A percentile compares a stretch with the other conserved stretches of the same genome.
Conservation (phyloP, 2,113 vertebrate species). For the Pelodiscus sinensis region DNA sequence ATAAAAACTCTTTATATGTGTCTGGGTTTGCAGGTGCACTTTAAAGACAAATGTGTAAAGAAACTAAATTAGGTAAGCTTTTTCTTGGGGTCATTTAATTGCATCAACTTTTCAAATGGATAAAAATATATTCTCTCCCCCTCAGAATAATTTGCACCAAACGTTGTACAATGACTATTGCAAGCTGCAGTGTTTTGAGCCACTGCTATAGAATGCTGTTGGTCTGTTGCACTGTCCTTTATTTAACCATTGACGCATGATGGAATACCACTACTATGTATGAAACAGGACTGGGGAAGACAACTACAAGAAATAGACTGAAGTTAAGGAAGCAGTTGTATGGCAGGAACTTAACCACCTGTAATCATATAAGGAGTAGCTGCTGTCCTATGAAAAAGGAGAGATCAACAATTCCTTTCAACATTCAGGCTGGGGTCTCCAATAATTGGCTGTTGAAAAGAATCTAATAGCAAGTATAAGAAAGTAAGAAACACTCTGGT, state of each 20-base stretch:
- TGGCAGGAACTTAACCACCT: not conserved
- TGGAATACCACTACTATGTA: fast-evolving
- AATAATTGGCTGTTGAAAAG: not conserved
- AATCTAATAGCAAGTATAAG: not conserved
- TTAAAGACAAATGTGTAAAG: not conserved
- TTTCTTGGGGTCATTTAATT: not conserved
- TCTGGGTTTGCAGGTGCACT: not conserved
- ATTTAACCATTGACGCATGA: fast-evolving
- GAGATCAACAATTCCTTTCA: not conserved
- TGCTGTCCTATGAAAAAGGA: not conserved
- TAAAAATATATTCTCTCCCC: not conserved
- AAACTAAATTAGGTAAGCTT: fast-evolving
- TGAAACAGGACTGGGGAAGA: not conserved
- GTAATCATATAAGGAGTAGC: not conserved
- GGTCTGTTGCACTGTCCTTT: not conserved
- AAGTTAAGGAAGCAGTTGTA: not conserved
- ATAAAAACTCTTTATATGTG: not conserved
- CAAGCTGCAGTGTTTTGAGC: not conserved
- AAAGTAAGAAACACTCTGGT: not conserved
- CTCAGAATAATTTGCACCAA: not conserved
- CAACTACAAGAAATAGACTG: not conserved
- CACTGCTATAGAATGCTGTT: not conserved
- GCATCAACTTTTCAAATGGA: not conserved
- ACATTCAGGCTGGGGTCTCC: not conserved
- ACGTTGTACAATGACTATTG: not conserved